These are phyloP conservation scores for Hydropotes inermis DNA, from an alignment of 2,113 vertebrate genomes.

Conservation along the genomic window DNA sequence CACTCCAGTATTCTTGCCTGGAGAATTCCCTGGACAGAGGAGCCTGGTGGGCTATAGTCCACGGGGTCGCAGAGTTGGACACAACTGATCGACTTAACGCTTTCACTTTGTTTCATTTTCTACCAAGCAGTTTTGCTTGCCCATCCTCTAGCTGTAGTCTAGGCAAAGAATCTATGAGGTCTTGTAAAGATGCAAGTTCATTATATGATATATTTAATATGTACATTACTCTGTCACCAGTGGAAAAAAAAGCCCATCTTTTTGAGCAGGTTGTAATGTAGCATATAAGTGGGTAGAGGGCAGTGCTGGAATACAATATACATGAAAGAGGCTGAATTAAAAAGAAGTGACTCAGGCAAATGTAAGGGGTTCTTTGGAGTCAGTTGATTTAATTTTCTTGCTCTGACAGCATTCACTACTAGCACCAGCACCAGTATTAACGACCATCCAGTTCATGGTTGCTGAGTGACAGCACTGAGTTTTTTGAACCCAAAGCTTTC, in stretches of 20 bases:
- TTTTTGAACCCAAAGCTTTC: background rate
- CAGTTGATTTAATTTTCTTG: background rate
- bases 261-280: background rate
- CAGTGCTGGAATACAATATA: slow-evolving; percentile 20
- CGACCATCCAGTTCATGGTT: background rate
- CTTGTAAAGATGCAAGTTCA: background rate
- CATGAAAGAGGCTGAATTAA: background rate
- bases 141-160: background rate
- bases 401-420: background rate
- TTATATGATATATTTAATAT: background rate
- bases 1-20: background rate
- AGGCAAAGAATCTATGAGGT: background rate
- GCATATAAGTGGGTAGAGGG: slow-evolving; percentile 6
- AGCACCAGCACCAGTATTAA: background rate
- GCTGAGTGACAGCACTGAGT: background rate
- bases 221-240: background rate
- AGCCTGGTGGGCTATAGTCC: background rate
- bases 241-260: background rate
- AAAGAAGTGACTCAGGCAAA: background rate
- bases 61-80: background rate
- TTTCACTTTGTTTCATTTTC: background rate
- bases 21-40: background rate
- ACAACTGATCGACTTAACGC: background rate
- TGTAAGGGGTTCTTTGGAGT: background rate
- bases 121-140: background rate